Conservation (phyloP, 2,113 vertebrate species). For the Pomatorhinus ruficollis region DNA sequence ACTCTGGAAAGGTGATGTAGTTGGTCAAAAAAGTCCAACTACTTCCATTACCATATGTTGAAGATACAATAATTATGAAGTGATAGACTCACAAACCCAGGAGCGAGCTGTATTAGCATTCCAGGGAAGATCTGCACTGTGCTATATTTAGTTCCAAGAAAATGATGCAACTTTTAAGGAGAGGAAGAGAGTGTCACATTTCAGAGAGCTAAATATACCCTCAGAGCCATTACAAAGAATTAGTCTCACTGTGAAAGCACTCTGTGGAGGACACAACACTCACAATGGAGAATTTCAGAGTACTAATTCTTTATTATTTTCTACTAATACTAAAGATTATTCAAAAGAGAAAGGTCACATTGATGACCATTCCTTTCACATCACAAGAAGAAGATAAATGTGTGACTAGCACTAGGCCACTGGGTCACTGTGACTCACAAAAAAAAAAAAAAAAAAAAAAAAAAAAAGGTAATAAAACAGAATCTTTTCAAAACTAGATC, state of each 20-base stretch:
- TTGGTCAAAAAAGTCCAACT: neutral
- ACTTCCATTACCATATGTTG: neutral
- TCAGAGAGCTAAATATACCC: neutral
- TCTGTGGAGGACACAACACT: neutral
- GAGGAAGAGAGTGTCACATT: neutral
- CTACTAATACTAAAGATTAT: neutral
- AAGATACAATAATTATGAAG: neutral
- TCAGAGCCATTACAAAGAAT: neutral
- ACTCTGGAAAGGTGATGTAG: neutral
- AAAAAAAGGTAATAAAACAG: neutral
- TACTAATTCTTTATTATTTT: neutral
- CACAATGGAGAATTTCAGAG: neutral
- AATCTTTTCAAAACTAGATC: neutral
- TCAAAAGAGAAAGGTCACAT: neutral
- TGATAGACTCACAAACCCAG: neutral
- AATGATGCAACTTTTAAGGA: neutral
- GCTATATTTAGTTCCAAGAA: neutral
- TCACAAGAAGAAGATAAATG: neutral
- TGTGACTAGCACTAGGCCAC: neutral
- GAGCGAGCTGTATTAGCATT: neutral
- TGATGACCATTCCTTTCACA: neutral
- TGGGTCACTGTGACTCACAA: neutral
- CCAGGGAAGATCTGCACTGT: neutral
- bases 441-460: neutral
- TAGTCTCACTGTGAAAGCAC: neutral